These are phyloP conservation scores for Bos taurus DNA, from an alignment of 2,113 vertebrate species.

Conservation along the genomic window ARS-UCD2.0 NC_037328.1:88739501-88740000, in stretches of 20 bases:
- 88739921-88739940: not conserved
- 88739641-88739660: not conserved
- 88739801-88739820: too few species aligned
- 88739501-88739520: not conserved
- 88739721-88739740: not conserved
- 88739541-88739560: not conserved
- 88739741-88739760: not conserved
- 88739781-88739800: too few species aligned
- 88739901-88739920: not conserved
- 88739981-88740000: not conserved
- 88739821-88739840: accelerated
- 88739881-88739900: not conserved
- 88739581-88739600: not conserved
- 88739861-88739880: not conserved
- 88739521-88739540: not conserved
- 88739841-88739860: not conserved
- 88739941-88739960: not conserved
- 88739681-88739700: not conserved
- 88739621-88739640: not conserved
- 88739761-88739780: not conserved
- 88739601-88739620: not conserved
- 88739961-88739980: not conserved
- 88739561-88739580: not conserved
- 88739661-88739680: not conserved
- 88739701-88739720: not conserved